Evolutionary conservation across 2,888 invertebrate genomes (phyloP), one percentile per base, ranked within the genome.

Genomic region (Alviniconcha strummeri): DNA sequence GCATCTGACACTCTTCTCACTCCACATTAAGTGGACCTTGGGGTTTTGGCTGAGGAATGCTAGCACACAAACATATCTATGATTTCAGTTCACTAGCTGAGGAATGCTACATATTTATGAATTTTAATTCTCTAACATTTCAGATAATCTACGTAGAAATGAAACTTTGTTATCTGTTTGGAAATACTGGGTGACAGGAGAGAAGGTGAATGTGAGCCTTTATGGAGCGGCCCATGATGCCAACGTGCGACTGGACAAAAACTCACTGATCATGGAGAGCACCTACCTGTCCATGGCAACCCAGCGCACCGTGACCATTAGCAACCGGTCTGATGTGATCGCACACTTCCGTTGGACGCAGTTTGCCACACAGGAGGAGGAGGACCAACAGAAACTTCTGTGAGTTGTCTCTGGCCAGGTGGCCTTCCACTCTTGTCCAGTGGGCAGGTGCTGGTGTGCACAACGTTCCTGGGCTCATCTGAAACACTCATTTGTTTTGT

Each of bases 201-300:
- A 94, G 85, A 89, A 92, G 82, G 87, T 94, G n/a, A 90, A 87
- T 80, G 90, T 94, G 52, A 83, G 86, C 36, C 87, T 94, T 69
- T 91, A 93, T 87, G 94, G 94, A 74, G 92, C 91, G 8, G 92
- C 93, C 15, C 92, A 93, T 83, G 93, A 94, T 88, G 90, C 91
- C 36, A 91, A 92, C 83, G 92, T 94, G 6, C 87, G 93, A 64
- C 88, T 94, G 82, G 94, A 94, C 86, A 94, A 93, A 87, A 92
- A 91, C 85, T 90, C 93, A 6, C 88, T 94, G 52, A 87, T 91
- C 8, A 92, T 94, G 83, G 94, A 94, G 83, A 93, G 91, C 88
- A 94, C 94, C 1, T 94, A 90, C 86, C 90, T 94, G 54, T 92
- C 93, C 8, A 92, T 94, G 93, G 92, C 92, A 81, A 93, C 92